These are phyloP conservation scores for Notodonta ziczac DNA, from an alignment of 2,888 invertebrate species.

Conservation along the genomic window DNA sequence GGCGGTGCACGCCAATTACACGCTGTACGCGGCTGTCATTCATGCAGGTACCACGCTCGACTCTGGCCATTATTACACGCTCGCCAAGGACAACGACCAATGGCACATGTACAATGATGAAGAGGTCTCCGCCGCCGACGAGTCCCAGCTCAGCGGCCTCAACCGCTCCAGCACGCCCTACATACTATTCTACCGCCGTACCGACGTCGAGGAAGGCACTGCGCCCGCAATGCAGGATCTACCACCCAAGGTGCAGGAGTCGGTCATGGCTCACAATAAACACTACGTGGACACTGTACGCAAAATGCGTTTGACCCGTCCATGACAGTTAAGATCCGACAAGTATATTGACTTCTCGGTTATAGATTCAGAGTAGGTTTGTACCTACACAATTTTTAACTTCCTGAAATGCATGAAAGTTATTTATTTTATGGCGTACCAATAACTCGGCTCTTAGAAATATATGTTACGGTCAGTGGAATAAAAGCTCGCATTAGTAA, in stretches of 20 bases:
- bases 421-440: not conserved
- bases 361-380: slow-evolving; percentile 40
- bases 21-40: slow-evolving; percentile 92
- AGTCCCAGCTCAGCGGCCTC: slow-evolving; percentile 85
- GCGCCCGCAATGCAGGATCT: slow-evolving; percentile 61
- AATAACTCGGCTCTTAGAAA: not conserved
- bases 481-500: not conserved
- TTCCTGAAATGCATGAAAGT: not conserved
- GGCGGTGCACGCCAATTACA: slow-evolving; percentile 81
- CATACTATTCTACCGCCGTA: slow-evolving; percentile 89
- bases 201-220: slow-evolving; percentile 70
- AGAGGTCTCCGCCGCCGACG: slow-evolving; percentile 86
- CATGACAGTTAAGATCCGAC: slow-evolving; percentile 66
- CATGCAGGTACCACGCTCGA: slow-evolving; percentile 93
- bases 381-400: not conserved
- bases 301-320: slow-evolving; percentile 52
- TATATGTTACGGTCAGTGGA: slow-evolving; percentile 37
- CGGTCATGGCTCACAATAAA: slow-evolving; percentile 67
- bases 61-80: slow-evolving; percentile 95
- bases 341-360: slow-evolving; percentile 58
- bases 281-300: slow-evolving; percentile 59
- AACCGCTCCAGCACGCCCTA: slow-evolving; percentile 92
- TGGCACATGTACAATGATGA: slow-evolving; percentile 95
- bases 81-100: slow-evolving; percentile 87
- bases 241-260: slow-evolving; percentile 60